Evolutionary conservation across 2,797 vertebrate genomes (phyloP).

Genomic region (Anabacerthia variegaticeps): DNA sequence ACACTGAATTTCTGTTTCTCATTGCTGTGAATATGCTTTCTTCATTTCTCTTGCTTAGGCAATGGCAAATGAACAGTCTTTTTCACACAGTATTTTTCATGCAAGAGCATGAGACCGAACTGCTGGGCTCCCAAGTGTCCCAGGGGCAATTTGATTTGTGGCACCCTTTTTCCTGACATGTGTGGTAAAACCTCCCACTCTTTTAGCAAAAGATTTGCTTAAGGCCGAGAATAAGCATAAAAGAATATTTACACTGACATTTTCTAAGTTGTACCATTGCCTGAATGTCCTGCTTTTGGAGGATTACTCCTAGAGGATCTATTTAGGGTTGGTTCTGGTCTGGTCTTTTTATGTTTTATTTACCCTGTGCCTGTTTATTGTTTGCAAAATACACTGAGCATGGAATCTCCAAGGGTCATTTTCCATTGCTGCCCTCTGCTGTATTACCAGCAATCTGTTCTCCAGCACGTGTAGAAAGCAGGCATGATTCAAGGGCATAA

Average conservation of each 20-base stretch:
- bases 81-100: not conserved
- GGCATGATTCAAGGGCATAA: not conserved
- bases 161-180: not conserved
- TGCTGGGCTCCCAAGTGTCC: not conserved
- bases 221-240: not conserved
- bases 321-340: constrained; percentile 20
- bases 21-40: not conserved
- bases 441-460: constrained; percentile 16
- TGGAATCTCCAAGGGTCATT: constrained; percentile 37
- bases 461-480: not conserved
- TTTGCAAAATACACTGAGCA: constrained; percentile 25
- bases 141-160: not conserved
- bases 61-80: not conserved
- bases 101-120: not conserved
- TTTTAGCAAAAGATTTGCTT: constrained; percentile 3
- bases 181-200: not conserved
- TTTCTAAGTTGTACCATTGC: not conserved
- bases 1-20: not conserved
- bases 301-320: constrained; percentile 47
- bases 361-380: constrained; percentile 32
- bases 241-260: constrained; percentile 1
- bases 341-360: constrained; percentile 53
- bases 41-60: not conserved
- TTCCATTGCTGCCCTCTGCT: constrained; percentile 47
- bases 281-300: constrained; percentile 1